Percentiles rank a stretch among this genome's conserved stretches.
These are phyloP conservation scores for Loripinus fragilis DNA, from an alignment of 2,888 invertebrate species.

Conservation along the genomic window DNA sequence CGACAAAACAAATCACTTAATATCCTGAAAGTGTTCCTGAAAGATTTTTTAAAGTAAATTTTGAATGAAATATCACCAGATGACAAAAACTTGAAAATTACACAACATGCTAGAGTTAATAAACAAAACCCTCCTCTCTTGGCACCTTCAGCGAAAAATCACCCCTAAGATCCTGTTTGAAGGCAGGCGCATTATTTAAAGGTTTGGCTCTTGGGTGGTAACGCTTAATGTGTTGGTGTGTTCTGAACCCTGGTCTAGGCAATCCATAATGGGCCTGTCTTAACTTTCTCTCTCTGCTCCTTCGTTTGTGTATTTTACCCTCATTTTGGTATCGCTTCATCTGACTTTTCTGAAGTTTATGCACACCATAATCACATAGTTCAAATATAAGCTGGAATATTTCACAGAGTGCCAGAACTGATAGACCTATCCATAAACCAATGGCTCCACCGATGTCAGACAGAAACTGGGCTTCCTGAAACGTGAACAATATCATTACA, in stretches of 20 bases:
- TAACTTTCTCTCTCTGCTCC: neutral
- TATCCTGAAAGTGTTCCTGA: too few relatives aligned
- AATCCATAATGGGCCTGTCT: neutral
- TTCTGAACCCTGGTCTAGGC: neutral
- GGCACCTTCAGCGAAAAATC: neutral
- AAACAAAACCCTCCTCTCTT: too few relatives aligned
- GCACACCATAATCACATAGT: constrained; percentile 47
- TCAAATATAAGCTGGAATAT: constrained; percentile 64
- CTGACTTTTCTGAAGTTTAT: constrained; percentile 1
- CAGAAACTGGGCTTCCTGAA: constrained; percentile 62
- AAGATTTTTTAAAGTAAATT: too few relatives aligned
- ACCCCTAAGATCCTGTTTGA: neutral
- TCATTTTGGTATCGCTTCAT: neutral
- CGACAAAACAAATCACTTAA: too few relatives aligned
- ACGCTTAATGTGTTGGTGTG: neutral
- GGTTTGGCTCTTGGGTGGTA: neutral
- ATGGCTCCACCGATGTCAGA: constrained; percentile 70
- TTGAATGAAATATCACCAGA: too few relatives aligned
- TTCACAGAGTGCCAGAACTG: constrained; percentile 64
- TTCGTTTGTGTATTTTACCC: neutral
- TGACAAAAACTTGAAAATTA: too few relatives aligned
- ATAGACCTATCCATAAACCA: constrained; percentile 70
- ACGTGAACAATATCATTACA: too few relatives aligned
- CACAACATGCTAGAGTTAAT: too few relatives aligned
- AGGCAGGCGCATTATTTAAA: neutral